Base-by-base conservation (phyloP, 2,797 vertebrate species). In the Notolabrus celidotus region DNA sequence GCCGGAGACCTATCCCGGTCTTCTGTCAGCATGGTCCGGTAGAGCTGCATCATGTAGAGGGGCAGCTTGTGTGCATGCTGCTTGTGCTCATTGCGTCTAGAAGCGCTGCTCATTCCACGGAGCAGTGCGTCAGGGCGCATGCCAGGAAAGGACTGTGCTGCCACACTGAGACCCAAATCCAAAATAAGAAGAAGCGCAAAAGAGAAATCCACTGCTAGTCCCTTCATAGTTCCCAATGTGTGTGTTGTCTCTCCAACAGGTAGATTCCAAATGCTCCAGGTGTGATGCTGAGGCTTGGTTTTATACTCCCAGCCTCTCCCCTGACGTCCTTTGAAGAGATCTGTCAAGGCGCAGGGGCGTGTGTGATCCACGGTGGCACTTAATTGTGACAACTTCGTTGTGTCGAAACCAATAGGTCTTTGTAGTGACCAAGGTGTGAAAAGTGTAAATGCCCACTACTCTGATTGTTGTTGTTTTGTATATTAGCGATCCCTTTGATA, bases 41-140 rank as follows among this genome's bases (percentile, higher is more conserved):
- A 96, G 8, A 96, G 93, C 56, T 96, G 95, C 91, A 96, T 93
- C 95, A 96, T 96, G 89, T 94, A 96, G 39, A 84, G 81, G 1
- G 92, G 93, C 47, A 92, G 87, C 25, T 83, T 77, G 63, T 42
- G 59, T 16, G 1, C 7, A 27, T 74, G 67, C 27, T 57, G 74
- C 39, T 73, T 71, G 17, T 74, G 56, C 39, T 16, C 58, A 9
- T 50, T 23, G 65, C 55, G 70, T 38, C 74, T 61, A 55, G 74
- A 65, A 15, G 69, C 65, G 52, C 36, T 33, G 12, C 23, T 51
- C 59, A 27, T 68, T 47, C 62, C 72, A 7, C 64, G 78, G 62
- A 86, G 69, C 23, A 72, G 57, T 1, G 69, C 42, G 71, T 71
- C 74, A 1, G 67, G 81, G 17, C 41, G 82, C 63, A 56, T 63